These are phyloP conservation scores for Hipposideros larvatus DNA, from an alignment of 2,797 vertebrate genomes.

Conservation along the genomic window DNA sequence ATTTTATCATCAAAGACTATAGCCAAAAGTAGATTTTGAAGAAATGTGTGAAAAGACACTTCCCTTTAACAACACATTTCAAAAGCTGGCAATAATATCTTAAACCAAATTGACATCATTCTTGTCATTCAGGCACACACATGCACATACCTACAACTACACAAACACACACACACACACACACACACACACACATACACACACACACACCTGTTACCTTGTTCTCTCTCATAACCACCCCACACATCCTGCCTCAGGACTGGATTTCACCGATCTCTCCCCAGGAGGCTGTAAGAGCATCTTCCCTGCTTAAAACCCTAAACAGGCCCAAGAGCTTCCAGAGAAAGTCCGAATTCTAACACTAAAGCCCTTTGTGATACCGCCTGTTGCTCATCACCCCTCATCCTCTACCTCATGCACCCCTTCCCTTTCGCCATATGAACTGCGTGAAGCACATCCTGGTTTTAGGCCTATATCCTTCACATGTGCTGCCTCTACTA, in stretches of 20 bases:
- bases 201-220: background rate
- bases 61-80: constrained; percentile 17
- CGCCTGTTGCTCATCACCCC: background rate
- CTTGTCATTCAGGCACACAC: background rate
- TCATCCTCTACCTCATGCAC: too few species aligned
- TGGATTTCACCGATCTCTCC: background rate
- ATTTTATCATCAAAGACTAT: background rate
- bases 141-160: background rate
- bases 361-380: background rate
- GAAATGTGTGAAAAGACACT: background rate
- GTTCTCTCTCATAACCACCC: background rate
- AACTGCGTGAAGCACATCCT: background rate
- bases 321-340: background rate
- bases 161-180: background rate
- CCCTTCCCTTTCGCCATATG: background rate
- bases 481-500: background rate
- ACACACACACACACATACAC: background rate
- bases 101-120: background rate
- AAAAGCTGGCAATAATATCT: background rate
- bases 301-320: background rate
- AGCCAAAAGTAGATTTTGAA: constrained; percentile 38
- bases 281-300: background rate
- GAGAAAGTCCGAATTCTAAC: background rate
- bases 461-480: background rate
- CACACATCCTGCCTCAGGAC: background rate